Conservation (phyloP, 2,888 invertebrate genomes). For the Dimorphilus gyrociliatus region DNA sequence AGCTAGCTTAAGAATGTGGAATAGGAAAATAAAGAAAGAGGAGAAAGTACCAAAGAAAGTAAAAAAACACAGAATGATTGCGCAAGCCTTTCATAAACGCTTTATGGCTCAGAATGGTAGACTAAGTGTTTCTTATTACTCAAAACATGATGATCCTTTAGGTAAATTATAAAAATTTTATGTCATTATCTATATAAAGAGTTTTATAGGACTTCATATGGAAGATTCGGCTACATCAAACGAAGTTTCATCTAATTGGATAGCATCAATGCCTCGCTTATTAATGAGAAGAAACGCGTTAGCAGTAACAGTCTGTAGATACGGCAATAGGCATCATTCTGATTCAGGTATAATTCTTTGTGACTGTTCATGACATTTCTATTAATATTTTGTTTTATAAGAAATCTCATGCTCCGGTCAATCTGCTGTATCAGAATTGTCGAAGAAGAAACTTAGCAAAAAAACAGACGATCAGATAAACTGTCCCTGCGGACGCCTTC, state of each 20-base stretch:
- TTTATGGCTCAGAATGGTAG: conserved; percentile 63
- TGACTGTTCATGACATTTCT: no score
- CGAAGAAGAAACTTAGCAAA: no score
- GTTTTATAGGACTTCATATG: no score
- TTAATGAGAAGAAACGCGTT: conserved; percentile 68
- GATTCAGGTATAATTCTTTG: conserved; percentile 36
- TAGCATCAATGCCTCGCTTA: conserved; percentile 66
- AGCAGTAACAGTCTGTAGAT: conserved; percentile 30
- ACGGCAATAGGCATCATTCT: conserved; percentile 42
- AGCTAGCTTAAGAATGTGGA: conserved; percentile 68
- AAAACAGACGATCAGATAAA: no score
- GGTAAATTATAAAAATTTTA: no score
- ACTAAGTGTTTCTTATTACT: conserved; percentile 69
- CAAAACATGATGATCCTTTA: conserved; percentile 75
- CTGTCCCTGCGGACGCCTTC: no score
- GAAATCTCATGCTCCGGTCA: no score
- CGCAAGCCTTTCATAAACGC: conserved; percentile 71
- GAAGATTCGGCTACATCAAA: no score
- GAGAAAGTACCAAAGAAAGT: conserved; percentile 37
- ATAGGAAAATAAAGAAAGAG: conserved; percentile 39
- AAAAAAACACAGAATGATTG: conserved; percentile 75
- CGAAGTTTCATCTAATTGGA: conserved; percentile 74
- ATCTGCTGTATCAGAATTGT: no score
- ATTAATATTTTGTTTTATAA: no score
- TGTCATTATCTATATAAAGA: no score